These are phyloP conservation scores for Actinopyga echinites DNA, from an alignment of 53 echinoderm and acorn worm species.

Conservation along the genomic window DNA sequence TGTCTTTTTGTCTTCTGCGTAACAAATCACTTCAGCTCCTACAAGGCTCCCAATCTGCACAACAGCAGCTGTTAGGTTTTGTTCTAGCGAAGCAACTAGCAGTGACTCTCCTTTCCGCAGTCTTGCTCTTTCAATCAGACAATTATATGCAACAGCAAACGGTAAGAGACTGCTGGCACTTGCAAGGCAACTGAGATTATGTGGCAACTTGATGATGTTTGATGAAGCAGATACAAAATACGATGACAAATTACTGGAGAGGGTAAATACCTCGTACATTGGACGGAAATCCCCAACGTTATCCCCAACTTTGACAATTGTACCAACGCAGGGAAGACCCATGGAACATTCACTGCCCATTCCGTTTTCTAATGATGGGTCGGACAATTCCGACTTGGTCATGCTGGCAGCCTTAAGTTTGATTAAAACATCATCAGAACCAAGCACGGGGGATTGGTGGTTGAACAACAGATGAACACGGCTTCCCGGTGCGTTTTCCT, in stretches of 20 bases:
- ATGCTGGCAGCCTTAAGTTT: constrained; percentile 20
- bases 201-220: constrained; percentile 67
- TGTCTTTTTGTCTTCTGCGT: not conserved
- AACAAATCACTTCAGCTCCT: constrained; percentile 71
- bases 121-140: constrained; percentile 72
- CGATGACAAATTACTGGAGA: constrained; percentile 74
- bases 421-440: constrained; percentile 10
- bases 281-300: constrained; percentile 60
- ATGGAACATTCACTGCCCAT: not conserved
- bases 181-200: constrained; percentile 55
- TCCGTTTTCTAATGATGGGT: not conserved
- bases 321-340: constrained; percentile 57
- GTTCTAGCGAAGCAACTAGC: constrained; percentile 68
- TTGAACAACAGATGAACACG: not conserved
- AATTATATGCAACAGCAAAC: constrained; percentile 77
- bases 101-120: constrained; percentile 66
- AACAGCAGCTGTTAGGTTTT: constrained; percentile 66
- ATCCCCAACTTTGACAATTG: constrained; percentile 63
- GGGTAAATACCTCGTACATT: constrained; percentile 76
- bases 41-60: constrained; percentile 70
- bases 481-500: not conserved
- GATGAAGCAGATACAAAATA: constrained; percentile 55
- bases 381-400: not conserved
- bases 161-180: constrained; percentile 62
- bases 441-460: not conserved